Percentiles rank a stretch among this genome's conserved stretches.
Evolutionary conservation across 2,113 vertebrate species (phyloP).

Genomic region (Ia io): DNA sequence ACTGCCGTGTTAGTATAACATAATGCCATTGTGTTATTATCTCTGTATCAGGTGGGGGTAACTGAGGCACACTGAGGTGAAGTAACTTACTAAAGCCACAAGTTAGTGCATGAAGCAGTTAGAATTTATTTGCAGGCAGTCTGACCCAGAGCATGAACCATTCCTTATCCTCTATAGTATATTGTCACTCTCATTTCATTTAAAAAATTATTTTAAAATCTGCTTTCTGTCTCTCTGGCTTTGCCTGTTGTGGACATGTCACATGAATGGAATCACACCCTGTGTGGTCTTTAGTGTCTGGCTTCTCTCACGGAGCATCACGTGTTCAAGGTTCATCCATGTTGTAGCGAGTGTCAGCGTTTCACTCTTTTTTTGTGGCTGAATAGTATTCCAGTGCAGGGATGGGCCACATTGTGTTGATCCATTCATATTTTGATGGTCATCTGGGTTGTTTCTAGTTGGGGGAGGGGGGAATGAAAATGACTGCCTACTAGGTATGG

Average conservation of each 20-base stretch:
- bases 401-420: not conserved
- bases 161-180: not conserved
- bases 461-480: not conserved
- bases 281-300: not conserved
- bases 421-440: not conserved
- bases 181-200: not conserved
- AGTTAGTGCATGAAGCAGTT: too few species aligned
- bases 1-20: accelerated
- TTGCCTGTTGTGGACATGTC: not conserved
- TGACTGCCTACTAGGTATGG: not conserved
- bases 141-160: not conserved
- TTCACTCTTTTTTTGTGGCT: not conserved
- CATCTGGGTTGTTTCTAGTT: not conserved
- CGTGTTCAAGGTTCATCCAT: not conserved
- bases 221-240: not conserved
- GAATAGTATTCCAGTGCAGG: not conserved
- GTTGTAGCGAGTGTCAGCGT: accelerated
- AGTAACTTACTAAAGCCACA: not conserved
- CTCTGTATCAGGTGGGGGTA: not conserved
- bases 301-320: not conserved
- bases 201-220: not conserved
- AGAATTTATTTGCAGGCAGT: not conserved
- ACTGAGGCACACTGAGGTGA: not conserved
- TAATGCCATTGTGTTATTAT: not conserved
- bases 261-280: not conserved